phyloP scores from a whole-genome alignment of 1,140 invertebrate genomes.

The Achatina immaculata region DNA sequence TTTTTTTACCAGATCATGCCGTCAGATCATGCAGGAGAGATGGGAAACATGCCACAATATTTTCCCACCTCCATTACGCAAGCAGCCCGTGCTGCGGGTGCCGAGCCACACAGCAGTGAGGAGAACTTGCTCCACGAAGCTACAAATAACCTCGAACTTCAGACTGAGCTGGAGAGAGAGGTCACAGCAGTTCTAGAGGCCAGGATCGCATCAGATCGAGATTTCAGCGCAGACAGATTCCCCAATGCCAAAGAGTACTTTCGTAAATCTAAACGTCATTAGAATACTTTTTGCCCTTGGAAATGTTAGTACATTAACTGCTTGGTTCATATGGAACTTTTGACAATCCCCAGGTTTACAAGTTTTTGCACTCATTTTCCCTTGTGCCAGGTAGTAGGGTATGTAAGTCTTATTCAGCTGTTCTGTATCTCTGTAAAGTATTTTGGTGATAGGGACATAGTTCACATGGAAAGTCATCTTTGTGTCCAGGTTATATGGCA shows the following conservation, averaged over 20 bases:
- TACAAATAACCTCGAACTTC: conserved; percentile 68
- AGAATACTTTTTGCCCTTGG: no score
- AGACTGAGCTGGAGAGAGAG: conserved; percentile 71
- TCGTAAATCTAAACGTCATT: conserved; percentile 36
- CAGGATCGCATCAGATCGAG: conserved; percentile 70
- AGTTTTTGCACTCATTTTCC: no score
- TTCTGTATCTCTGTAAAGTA: no score
- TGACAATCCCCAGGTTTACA: no score
- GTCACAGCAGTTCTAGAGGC: conserved; percentile 69
- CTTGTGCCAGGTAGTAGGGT: no score
- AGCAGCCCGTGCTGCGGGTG: conserved; percentile 73
- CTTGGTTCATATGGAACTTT: no score
- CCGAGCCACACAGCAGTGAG: conserved; percentile 71
- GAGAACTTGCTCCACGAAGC: conserved; percentile 71
- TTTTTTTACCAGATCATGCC: conserved; percentile 67
- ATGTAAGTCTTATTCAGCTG: no score
- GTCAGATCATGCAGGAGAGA: conserved; percentile 45
- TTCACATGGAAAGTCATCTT: no score
- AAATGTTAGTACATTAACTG: no score
- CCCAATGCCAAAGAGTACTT: conserved; percentile 74
- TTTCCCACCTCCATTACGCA: conserved; percentile 71
- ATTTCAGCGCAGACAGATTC: conserved; percentile 73
- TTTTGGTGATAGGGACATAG: no score
- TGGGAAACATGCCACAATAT: conserved; percentile 50
- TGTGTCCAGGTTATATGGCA: no score